Evolutionary conservation across 2,113 vertebrate genomes (phyloP).

Genomic region (Epinephelus moara): DNA sequence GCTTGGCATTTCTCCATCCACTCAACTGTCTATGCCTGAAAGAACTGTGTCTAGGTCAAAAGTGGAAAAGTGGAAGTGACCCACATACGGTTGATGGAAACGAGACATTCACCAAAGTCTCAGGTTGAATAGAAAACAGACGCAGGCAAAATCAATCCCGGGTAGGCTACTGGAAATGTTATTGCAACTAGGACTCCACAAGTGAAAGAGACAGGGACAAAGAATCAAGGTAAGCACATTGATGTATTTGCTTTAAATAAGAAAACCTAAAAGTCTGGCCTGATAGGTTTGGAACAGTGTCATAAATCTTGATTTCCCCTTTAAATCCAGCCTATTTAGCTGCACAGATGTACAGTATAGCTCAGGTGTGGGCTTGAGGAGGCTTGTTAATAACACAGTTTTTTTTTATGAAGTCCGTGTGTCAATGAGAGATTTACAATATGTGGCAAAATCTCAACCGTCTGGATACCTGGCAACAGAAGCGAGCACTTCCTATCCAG

Average conservation of each 20-base stretch:
- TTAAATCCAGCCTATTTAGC: constrained; percentile 36
- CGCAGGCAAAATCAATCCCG: not conserved
- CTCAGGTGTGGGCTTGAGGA: constrained; percentile 60
- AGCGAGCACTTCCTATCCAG: constrained; percentile 77
- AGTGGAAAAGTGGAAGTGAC: constrained; percentile 61
- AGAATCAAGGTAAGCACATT: not conserved
- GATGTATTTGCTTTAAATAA: constrained; percentile 18
- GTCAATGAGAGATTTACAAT: constrained; percentile 76
- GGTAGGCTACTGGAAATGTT: constrained; percentile 9
- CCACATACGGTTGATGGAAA: constrained; percentile 58
- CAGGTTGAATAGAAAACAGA: constrained; percentile 47
- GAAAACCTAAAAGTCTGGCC: constrained; percentile 37
- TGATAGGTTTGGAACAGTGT: constrained; percentile 34
- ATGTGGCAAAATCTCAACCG: constrained; percentile 56
- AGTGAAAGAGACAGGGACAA: not conserved
- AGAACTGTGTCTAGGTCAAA: constrained; percentile 58
- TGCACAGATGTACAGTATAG: constrained; percentile 44
- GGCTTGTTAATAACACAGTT: constrained; percentile 68
- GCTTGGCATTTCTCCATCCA: constrained; percentile 56
- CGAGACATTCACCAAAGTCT: constrained; percentile 31
- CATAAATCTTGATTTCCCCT: constrained; percentile 38
- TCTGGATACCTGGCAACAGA: constrained; percentile 77
- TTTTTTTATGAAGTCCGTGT: constrained; percentile 69
- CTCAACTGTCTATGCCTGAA: constrained; percentile 48
- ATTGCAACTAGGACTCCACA: not conserved